Conservation (phyloP, 2,888 invertebrate species). For the Patella ulyssiponensis region DNA sequence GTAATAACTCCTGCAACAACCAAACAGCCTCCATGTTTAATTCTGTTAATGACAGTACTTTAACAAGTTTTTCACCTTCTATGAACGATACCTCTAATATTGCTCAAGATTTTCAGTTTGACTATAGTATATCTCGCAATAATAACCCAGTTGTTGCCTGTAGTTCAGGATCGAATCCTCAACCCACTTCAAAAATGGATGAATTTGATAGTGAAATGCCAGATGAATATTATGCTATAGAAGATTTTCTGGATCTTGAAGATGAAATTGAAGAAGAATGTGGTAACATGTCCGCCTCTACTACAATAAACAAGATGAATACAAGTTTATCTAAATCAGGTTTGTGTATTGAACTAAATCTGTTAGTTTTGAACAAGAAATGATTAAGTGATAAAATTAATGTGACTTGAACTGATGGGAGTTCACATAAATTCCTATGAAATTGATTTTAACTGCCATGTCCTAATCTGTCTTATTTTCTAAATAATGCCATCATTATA, state of each 20-base stretch:
- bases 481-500: too few species aligned
- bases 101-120: background rate
- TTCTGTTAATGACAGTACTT: background rate
- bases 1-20: background rate
- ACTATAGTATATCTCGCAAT: background rate
- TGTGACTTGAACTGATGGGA: too few species aligned
- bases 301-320: too few species aligned
- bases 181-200: constrained; percentile 7
- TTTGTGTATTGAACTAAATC: too few species aligned
- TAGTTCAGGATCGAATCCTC: background rate
- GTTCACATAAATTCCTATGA: too few species aligned
- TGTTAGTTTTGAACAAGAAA: too few species aligned
- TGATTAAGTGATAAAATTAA: too few species aligned
- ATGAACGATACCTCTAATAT: background rate
- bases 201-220: constrained; percentile 36
- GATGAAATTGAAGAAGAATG: background rate
- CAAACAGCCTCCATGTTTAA: background rate
- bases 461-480: too few species aligned
- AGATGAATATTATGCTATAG: constrained; percentile 31
- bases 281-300: background rate
- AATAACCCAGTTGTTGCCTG: background rate
- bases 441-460: too few species aligned
- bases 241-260: constrained; percentile 35
- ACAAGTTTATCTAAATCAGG: too few species aligned
- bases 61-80: background rate